Evolutionary conservation across 2,113 vertebrate species (phyloP).

Genomic region (Tragelaphus imberbis): DNA sequence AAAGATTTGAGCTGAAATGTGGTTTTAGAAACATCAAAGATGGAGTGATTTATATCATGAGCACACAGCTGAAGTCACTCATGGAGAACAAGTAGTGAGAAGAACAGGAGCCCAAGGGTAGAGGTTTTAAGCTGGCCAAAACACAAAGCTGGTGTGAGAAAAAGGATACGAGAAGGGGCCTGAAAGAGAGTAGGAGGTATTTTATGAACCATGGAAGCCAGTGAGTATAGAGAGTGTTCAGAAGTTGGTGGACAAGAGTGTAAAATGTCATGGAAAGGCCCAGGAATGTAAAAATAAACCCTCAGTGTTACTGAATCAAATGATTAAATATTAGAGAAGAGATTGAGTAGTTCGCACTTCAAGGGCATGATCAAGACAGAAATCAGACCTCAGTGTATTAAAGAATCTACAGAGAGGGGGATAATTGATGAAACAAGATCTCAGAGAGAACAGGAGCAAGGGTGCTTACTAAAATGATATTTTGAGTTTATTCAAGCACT

Average conservation of each 20-base stretch:
- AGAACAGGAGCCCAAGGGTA: neutral
- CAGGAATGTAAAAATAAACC: neutral
- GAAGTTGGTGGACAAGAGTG: neutral
- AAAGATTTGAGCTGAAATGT: neutral
- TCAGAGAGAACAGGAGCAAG: neutral
- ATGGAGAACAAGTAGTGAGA: neutral
- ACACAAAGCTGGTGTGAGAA: neutral
- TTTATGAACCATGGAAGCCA: neutral
- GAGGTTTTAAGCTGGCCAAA: neutral
- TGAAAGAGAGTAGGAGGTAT: neutral
- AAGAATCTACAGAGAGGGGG: neutral
- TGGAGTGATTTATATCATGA: neutral
- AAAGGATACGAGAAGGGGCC: neutral
- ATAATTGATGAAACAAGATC: neutral
- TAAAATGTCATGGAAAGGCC: neutral
- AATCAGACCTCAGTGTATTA: neutral
- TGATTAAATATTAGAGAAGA: neutral
- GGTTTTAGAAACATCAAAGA: neutral
- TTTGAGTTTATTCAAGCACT: neutral
- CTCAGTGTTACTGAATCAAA: neutral
- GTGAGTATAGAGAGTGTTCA: neutral
- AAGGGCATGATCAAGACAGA: neutral
- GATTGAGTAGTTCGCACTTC: neutral
- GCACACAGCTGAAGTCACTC: neutral
- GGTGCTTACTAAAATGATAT: constrained; percentile 16